Evolutionary conservation across 1,140 invertebrate species (phyloP).

Genomic region (Steinernema feltiae): DNA sequence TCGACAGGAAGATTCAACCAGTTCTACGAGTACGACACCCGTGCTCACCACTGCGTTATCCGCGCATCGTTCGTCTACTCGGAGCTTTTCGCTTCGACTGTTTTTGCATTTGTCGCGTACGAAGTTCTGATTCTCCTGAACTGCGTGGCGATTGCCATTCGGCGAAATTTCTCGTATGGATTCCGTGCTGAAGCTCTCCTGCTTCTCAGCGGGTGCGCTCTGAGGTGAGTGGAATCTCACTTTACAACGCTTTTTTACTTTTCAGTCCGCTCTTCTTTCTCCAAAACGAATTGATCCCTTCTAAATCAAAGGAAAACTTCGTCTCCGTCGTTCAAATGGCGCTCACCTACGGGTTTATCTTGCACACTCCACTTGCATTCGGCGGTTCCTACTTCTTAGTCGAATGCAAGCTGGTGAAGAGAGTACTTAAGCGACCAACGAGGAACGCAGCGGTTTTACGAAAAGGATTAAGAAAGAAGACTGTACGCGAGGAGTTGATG

Average conservation of each 20-base stretch:
- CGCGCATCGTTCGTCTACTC: background rate
- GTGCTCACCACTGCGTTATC: background rate
- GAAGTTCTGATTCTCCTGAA: background rate
- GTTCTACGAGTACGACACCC: background rate
- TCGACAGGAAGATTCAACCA: background rate
- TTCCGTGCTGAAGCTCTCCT: background rate
- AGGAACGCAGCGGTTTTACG: background rate
- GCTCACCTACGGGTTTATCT: background rate
- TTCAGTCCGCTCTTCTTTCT: background rate
- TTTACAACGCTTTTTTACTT: background rate
- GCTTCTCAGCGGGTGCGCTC: background rate
- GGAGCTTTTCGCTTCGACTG: background rate
- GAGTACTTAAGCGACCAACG: background rate
- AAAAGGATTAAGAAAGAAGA: background rate
- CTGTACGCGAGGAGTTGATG: background rate
- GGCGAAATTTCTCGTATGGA: background rate
- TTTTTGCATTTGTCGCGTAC: background rate
- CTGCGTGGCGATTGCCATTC: background rate
- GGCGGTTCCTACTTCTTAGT: background rate
- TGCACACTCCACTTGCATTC: background rate
- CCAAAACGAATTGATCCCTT: background rate
- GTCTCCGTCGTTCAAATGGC: background rate
- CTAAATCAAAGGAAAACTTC: background rate
- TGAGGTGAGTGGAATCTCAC: background rate
- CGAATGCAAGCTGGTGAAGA: background rate